A percentile compares a stretch with the other conserved stretches of the same genome.
These are phyloP conservation scores for Trichechus manatus DNA, from an alignment of 2,113 vertebrate genomes.

Conservation along the genomic window DNA sequence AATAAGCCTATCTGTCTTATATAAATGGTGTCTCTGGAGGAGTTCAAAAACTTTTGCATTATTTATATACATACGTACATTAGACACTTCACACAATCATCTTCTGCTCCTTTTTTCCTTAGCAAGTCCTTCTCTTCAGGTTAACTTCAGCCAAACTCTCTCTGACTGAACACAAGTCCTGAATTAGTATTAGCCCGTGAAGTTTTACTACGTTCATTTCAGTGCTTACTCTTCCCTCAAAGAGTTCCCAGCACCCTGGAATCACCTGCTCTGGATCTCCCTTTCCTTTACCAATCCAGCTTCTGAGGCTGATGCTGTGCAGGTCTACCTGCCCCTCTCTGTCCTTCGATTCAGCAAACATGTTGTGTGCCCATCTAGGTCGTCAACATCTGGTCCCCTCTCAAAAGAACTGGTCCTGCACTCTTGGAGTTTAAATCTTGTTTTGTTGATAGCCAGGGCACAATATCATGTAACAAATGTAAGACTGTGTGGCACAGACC, in stretches of 20 bases:
- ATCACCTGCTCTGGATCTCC: rapidly evolving
- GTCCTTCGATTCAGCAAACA: neutral
- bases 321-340: neutral
- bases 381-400: neutral
- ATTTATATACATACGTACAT: neutral
- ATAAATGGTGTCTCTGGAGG: neutral
- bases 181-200: neutral
- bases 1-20: neutral
- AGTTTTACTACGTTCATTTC: neutral
- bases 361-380: rapidly evolving
- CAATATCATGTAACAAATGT: neutral
- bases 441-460: neutral
- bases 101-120: neutral
- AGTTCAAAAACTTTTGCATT: neutral
- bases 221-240: neutral
- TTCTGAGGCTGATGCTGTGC: neutral
- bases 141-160: neutral
- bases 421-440: neutral
- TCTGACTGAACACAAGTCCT: neutral
- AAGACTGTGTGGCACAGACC: neutral
- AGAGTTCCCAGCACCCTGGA: neutral
- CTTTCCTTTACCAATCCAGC: neutral
- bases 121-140: conserved; percentile 1
- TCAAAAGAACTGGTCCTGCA: neutral
- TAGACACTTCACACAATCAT: neutral